phyloP scores from a whole-genome alignment of 1,140 invertebrate species.

The Tribolium castaneum region DNA sequence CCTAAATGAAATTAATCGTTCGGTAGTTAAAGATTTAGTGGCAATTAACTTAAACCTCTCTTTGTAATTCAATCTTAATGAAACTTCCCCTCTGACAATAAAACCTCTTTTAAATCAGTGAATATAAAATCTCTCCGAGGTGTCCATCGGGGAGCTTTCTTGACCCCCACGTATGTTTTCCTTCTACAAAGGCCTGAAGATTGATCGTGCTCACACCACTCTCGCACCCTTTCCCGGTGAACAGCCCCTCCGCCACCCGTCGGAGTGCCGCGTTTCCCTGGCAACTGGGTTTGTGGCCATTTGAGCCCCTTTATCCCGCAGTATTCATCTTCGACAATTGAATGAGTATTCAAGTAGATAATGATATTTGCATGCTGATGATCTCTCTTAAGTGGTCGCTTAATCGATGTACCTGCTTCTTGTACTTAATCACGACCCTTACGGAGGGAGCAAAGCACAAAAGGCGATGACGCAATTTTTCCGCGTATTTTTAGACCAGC shows the following conservation, averaged over 20 bases:
- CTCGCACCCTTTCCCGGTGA: slow-evolving; percentile 59
- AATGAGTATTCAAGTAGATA: slow-evolving; percentile 62
- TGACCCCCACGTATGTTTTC: slow-evolving; percentile 46
- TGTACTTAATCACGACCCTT: slow-evolving; percentile 23
- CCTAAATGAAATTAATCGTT: too few species aligned
- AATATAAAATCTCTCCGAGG: not conserved
- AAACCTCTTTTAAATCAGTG: not conserved
- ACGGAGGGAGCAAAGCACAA: not conserved
- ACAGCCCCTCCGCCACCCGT: slow-evolving; percentile 35
- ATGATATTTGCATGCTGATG: slow-evolving; percentile 62
- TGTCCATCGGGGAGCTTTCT: not conserved
- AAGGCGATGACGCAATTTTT: not conserved
- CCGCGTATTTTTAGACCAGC: not conserved
- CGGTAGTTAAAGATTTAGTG: too few species aligned
- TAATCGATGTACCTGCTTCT: slow-evolving; percentile 56
- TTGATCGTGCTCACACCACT: slow-evolving; percentile 55
- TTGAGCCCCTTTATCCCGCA: slow-evolving; percentile 58
- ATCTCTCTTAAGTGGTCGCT: slow-evolving; percentile 54
- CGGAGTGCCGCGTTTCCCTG: slow-evolving; percentile 52
- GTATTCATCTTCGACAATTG: slow-evolving; percentile 61
- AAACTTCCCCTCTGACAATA: not conserved
- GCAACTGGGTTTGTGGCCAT: slow-evolving; percentile 60
- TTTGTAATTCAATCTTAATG: too few species aligned
- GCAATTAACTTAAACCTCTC: too few species aligned
- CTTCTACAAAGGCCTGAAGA: slow-evolving; percentile 58